Conservation (phyloP, 2,797 vertebrate species). For the Pyrocephalus nanus region DNA sequence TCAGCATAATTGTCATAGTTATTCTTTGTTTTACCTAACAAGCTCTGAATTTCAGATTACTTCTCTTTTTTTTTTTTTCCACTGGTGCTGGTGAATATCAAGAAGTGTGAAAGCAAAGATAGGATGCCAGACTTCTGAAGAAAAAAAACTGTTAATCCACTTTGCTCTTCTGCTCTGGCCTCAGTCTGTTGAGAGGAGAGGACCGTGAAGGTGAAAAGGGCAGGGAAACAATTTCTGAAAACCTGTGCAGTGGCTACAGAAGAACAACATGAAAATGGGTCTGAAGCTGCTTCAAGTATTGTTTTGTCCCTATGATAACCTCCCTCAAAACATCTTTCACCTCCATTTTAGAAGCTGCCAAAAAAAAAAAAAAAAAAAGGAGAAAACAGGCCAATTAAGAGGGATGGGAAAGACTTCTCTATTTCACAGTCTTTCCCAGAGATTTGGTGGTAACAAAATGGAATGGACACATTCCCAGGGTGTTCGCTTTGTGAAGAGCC, state of each 20-base stretch:
- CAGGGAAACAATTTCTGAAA: conserved; percentile 29
- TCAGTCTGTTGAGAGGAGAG: neutral
- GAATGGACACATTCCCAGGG: neutral
- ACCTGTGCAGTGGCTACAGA: neutral
- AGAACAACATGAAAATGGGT: neutral
- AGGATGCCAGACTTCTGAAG: neutral
- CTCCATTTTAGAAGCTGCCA: neutral
- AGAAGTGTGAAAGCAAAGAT: neutral
- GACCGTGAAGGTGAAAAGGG: neutral
- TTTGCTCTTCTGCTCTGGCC: neutral
- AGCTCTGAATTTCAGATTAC: conserved; percentile 5
- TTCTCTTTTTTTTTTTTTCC: neutral
- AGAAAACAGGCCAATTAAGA: neutral
- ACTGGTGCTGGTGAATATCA: neutral
- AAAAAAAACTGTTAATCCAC: neutral
- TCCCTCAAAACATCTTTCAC: neutral
- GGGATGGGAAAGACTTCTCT: neutral
- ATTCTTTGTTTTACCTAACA: conserved; percentile 27
- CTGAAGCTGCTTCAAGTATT: neutral
- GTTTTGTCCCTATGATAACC: neutral
- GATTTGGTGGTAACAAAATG: neutral
- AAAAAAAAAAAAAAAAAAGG: neutral
- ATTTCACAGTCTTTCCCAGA: neutral
- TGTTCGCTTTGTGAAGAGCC: fast-evolving
- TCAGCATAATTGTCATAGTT: conserved; percentile 15